Evolutionary conservation across 2,888 invertebrate genomes (phyloP).

Genomic region (Bruchidius siliquastri): DNA sequence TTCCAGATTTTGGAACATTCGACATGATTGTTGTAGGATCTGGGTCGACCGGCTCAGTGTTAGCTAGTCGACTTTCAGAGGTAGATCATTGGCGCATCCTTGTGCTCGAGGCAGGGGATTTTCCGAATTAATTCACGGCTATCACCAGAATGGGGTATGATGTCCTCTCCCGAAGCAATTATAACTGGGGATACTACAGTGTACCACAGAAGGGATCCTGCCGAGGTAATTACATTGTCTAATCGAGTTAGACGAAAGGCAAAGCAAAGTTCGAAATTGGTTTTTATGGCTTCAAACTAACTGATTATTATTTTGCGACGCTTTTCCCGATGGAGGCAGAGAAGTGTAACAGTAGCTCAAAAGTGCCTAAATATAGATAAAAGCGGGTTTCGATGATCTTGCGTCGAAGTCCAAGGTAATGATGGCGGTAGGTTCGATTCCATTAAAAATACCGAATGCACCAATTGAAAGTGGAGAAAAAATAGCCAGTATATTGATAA

Average conservation of each 20-base stretch:
- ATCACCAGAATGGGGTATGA: constrained; percentile 35
- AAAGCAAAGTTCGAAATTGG: neutral
- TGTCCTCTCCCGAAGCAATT: constrained; percentile 40
- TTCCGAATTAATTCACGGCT: constrained; percentile 43
- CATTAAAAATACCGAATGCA: too few species aligned
- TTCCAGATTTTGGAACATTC: constrained; percentile 28
- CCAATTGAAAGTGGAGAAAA: too few species aligned
- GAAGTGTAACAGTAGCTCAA: too few species aligned
- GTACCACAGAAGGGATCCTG: constrained; percentile 17
- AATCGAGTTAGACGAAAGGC: neutral
- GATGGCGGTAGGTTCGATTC: too few species aligned
- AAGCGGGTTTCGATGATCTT: too few species aligned
- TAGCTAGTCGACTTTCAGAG: constrained; percentile 51
- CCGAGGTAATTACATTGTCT: constrained; percentile 12
- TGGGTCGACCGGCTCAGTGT: constrained; percentile 50
- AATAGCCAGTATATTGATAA: too few species aligned
- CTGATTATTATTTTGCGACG: too few species aligned
- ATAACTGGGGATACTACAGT: constrained; percentile 44
- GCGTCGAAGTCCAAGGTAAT: too few species aligned
- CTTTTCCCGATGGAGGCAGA: too few species aligned
- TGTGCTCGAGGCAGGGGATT: constrained; percentile 35
- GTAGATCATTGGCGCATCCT: constrained; percentile 39
- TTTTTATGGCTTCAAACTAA: neutral
- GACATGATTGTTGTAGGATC: constrained; percentile 51
- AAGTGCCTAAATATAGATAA: too few species aligned